Evolutionary conservation across 2,797 vertebrate species (phyloP).

Genomic region (Takifugu rubripes): DNA sequence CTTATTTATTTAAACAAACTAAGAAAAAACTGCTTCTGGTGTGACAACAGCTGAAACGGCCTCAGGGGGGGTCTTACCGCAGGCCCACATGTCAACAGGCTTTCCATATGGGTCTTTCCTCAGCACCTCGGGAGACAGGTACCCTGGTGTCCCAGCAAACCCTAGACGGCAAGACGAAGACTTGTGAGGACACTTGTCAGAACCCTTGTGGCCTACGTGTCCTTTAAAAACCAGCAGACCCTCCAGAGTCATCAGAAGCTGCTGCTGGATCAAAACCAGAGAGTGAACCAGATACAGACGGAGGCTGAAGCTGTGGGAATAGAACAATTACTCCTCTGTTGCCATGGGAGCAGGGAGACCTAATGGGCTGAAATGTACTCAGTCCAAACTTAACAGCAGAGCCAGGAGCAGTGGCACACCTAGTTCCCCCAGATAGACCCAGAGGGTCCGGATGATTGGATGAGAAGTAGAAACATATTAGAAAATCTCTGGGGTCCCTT

Average conservation of each 20-base stretch:
- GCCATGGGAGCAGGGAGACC: constrained; percentile 26
- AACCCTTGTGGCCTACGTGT: too few species aligned
- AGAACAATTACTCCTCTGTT: constrained; percentile 51
- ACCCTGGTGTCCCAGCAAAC: constrained; percentile 95
- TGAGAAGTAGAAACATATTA: not conserved
- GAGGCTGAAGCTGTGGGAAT: constrained; percentile 39
- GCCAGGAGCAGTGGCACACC: constrained; percentile 34
- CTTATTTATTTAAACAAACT: too few species aligned
- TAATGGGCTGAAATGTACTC: constrained; percentile 29
- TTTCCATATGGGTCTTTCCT: constrained; percentile 97
- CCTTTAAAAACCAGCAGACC: too few species aligned
- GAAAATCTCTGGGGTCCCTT: too few species aligned
- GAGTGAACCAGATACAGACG: constrained; percentile 43
- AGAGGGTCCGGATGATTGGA: too few species aligned
- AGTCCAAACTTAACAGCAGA: constrained; percentile 17
- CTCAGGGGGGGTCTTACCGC: constrained; percentile 74
- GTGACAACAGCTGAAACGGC: too few species aligned
- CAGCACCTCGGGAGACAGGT: constrained; percentile 93
- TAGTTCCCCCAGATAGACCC: constrained; percentile 14
- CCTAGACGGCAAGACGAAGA: constrained; percentile 67
- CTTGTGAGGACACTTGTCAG: too few species aligned
- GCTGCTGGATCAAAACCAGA: constrained; percentile 16
- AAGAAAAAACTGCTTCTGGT: too few species aligned
- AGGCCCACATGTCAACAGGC: constrained; percentile 99
- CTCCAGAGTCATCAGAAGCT: not conserved